A percentile compares a stretch with the other conserved stretches of the same genome.
Evolutionary conservation across 2,888 invertebrate species (phyloP).

Genomic region (Cephalotes varians): DNA sequence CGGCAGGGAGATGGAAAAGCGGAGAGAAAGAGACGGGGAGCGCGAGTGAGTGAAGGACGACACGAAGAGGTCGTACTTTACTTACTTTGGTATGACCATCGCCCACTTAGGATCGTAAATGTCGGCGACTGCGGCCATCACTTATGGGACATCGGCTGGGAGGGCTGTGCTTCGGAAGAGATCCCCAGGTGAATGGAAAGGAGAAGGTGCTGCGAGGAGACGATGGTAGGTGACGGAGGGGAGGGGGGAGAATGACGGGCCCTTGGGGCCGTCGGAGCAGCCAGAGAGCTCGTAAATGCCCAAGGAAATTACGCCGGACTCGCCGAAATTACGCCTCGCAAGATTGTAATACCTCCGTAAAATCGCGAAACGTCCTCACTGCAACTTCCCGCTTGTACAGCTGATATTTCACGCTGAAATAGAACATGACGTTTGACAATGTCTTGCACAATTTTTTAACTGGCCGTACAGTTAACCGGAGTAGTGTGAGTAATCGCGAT

Average conservation of each 20-base stretch:
- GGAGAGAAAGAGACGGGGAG: not conserved
- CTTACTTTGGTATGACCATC: slow-evolving; percentile 64
- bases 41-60: slow-evolving; percentile 25
- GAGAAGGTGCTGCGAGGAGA: not conserved
- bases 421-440: slow-evolving; percentile 47
- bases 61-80: slow-evolving; percentile 41
- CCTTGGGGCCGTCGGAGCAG: slow-evolving; percentile 64
- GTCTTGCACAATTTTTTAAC: not conserved
- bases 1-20: slow-evolving; percentile 21
- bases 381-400: slow-evolving; percentile 18
- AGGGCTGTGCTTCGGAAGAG: slow-evolving; percentile 49
- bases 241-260: slow-evolving; percentile 60
- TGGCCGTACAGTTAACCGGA: slow-evolving; percentile 10
- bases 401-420: slow-evolving; percentile 46
- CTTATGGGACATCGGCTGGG: slow-evolving; percentile 56
- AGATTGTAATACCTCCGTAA: slow-evolving; percentile 75
- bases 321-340: slow-evolving; percentile 75
- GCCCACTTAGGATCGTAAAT: slow-evolving; percentile 69
- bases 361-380: slow-evolving; percentile 46
- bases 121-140: slow-evolving; percentile 60
- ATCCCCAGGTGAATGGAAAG: slow-evolving; percentile 62
- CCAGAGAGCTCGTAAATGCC: slow-evolving; percentile 74
- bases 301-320: slow-evolving; percentile 73
- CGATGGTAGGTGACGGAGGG: not conserved
- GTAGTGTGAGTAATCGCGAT: slow-evolving; percentile 55